phyloP scores from a whole-genome alignment of 1,140 invertebrate species.

The Pseudoatta argentina region DNA sequence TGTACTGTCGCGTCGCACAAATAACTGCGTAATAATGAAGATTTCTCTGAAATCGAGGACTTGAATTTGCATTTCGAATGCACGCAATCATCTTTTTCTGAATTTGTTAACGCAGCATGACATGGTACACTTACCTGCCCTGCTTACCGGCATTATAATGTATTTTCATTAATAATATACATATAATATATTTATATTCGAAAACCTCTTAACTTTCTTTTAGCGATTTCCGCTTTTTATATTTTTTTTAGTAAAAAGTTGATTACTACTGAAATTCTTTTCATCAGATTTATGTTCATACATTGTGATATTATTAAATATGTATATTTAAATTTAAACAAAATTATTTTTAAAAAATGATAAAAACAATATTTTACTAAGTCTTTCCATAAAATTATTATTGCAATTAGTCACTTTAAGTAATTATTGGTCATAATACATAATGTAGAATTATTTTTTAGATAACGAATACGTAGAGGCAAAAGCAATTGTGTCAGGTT shows the following conservation, averaged over 20 bases:
- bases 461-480: conserved; percentile 90
- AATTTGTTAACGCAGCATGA: conserved; percentile 19
- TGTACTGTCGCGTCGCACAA: conserved; percentile 3
- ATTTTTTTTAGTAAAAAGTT: background rate
- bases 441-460: conserved; percentile 79
- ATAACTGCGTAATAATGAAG: conserved; percentile 60
- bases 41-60: conserved; percentile 62
- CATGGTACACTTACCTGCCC: background rate
- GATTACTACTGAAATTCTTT: background rate
- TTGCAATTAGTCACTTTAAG: background rate
- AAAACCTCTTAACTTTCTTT: background rate
- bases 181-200: background rate
- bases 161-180: background rate
- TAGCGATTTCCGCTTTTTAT: background rate
- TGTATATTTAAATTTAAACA: background rate
- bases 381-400: conserved; percentile 14
- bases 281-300: background rate
- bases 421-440: background rate
- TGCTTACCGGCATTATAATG: background rate
- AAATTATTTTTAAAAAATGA: background rate
- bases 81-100: conserved; percentile 31
- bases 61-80: conserved; percentile 32
- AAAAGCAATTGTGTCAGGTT: conserved; percentile 92
- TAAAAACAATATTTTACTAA: conserved; percentile 8
- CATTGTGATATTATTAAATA: background rate